Percentiles rank a stretch among this genome's conserved stretches.
phyloP scores from a whole-genome alignment of 2,888 invertebrate species.

The Aleiodes testaceus region DNA sequence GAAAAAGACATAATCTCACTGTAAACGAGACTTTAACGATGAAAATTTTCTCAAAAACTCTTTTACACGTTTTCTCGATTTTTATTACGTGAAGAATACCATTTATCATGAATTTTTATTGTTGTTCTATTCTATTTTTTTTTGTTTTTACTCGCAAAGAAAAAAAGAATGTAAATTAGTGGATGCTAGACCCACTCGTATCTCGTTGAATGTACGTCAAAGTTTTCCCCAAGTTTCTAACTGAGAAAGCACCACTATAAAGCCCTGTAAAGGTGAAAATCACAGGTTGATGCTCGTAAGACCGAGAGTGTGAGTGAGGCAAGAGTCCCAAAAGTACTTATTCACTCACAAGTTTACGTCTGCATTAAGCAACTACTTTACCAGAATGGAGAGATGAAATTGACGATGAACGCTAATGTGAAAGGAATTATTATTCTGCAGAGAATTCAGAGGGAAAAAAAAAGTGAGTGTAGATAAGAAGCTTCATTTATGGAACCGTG shows the following conservation, averaged over 20 bases:
- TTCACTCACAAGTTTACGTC: constrained; percentile 19
- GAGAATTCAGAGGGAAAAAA: too few relatives aligned
- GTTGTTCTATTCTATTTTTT: too few relatives aligned
- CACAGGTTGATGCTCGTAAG: constrained; percentile 19
- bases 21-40: constrained; percentile 17
- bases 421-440: too few relatives aligned
- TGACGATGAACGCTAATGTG: too few relatives aligned
- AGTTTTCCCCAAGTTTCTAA: constrained; percentile 22
- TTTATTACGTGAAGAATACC: too few relatives aligned
- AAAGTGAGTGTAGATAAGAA: too few relatives aligned
- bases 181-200: neutral
- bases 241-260: constrained; percentile 9
- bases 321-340: constrained; percentile 7
- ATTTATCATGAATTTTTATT: too few relatives aligned
- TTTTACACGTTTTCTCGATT: too few relatives aligned
- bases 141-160: too few relatives aligned
- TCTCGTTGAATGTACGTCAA: neutral
- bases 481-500: too few relatives aligned
- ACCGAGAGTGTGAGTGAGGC: neutral
- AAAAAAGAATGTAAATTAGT: neutral
- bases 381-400: too few relatives aligned
- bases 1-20: neutral
- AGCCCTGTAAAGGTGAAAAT: constrained; percentile 4
- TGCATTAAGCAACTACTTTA: neutral
- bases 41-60: neutral